Evolutionary conservation across 35 echinoderm and acorn worm genomes (phyloP), one percentile per base, ranked within the genome.

Genomic region (Hemicentrotus pulcherrimus): DNA sequence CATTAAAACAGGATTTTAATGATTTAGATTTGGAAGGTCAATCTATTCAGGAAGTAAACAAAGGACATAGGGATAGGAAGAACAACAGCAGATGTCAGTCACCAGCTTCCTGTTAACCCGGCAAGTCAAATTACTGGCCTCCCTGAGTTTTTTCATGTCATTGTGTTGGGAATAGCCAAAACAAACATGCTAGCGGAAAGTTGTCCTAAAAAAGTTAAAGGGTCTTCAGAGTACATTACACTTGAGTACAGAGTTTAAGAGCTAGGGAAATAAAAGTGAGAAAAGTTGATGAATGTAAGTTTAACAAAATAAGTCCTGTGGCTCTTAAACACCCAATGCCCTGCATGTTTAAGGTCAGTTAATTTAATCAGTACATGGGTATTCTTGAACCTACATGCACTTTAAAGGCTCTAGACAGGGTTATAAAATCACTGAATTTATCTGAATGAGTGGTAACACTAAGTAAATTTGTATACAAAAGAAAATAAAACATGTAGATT

Each of bases 11-110:
- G 65, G 65, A 78, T 2, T 78, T 78, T 78, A 22, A 78, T 78
- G 22, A 78, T 78, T 78, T 78, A 70, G 2, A 9, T 78, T 78
- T 3, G 65, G 6, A 15, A 78, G 65, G 65, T 78, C 65, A 78
- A 78, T 78, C 5, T n/a, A 78, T n/a, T 5, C 6, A 78, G 65
- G 65, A 78, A 78, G 65, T 78, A 78, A 78, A 78, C 65, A 78
- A 78, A 78, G 65, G 65, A 78, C 65, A 78, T 18, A 78, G 22
- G n/a, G 65, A 78, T 7, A 78, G 65, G 65, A 78, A 78, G 65
- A 78, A 78, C 65, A 78, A 78, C 65, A 78, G 65, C 65, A 78
- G 65, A 78, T 78, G 65, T 78, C 65, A 78, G 22, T 78, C 18
- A 78, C 65, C 19, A 4, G n/a, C 19, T 78, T 78, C 65, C 65